Evolutionary conservation across 2,113 vertebrate genomes (phyloP).

Genomic region (Aramus guarauna): DNA sequence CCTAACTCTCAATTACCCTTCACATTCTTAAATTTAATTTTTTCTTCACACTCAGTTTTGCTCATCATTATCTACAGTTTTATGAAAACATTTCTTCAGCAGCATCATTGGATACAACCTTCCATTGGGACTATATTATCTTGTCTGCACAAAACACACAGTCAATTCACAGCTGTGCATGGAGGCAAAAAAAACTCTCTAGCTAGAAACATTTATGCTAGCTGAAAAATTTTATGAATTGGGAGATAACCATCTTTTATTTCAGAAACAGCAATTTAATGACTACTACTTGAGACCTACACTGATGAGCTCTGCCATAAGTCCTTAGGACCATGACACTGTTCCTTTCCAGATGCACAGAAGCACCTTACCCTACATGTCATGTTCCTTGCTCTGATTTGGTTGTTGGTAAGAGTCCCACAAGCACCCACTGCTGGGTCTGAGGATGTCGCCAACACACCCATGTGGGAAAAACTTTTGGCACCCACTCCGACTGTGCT

Average conservation of each 20-base stretch:
- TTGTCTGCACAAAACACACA: background rate
- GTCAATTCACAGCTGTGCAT: background rate
- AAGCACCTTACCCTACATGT: background rate
- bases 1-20: background rate
- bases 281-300: background rate
- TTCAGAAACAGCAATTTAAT: background rate
- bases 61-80: background rate
- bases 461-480: background rate
- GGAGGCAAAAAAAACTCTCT: background rate
- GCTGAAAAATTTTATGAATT: background rate
- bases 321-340: rapidly evolving
- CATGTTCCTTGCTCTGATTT: background rate
- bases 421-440: background rate
- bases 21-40: background rate
- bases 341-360: background rate
- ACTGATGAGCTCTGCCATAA: background rate
- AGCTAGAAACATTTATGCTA: background rate
- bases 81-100: background rate
- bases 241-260: background rate
- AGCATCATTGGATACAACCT: background rate
- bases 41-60: background rate
- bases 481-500: background rate
- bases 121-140: background rate
- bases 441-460: background rate
- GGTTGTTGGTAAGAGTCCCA: background rate